These are phyloP conservation scores for Heloderma charlesbogerti DNA, from an alignment of 2,113 vertebrate species.

Conservation along the genomic window DNA sequence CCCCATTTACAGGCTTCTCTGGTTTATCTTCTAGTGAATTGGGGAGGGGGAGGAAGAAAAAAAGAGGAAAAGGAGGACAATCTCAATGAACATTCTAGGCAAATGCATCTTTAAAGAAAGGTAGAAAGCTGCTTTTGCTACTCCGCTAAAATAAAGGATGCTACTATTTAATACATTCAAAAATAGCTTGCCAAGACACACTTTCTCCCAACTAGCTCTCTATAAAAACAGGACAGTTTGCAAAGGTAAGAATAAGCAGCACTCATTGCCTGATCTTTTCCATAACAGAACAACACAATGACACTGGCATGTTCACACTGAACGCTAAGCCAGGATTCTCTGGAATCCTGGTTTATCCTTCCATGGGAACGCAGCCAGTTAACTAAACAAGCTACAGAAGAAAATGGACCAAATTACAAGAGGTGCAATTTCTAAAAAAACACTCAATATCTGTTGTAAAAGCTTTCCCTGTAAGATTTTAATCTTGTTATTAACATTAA, in stretches of 20 bases:
- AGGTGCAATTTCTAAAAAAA: background rate
- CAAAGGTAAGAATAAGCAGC: background rate
- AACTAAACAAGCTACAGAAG: background rate
- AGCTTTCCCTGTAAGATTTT: background rate
- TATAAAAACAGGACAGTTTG: background rate
- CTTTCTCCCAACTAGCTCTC: background rate
- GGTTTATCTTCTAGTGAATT: slow-evolving; percentile 87
- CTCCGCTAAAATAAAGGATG: background rate
- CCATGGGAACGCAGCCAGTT: too few species aligned
- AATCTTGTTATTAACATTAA: background rate
- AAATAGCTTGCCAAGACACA: background rate
- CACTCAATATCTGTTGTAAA: background rate
- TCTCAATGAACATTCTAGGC: background rate
- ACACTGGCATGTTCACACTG: too few species aligned
- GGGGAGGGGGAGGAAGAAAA: too few species aligned
- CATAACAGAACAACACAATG: background rate
- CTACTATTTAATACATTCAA: background rate
- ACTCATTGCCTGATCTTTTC: background rate
- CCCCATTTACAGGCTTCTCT: slow-evolving; percentile 92
- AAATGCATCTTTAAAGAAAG: background rate
- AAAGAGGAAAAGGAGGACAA: background rate
- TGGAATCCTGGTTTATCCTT: too few species aligned
- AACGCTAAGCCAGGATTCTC: too few species aligned
- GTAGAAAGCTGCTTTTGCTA: background rate
- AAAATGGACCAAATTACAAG: background rate